These are phyloP conservation scores for Oryzias dopingdopingensis DNA, from an alignment of 2,797 vertebrate genomes.

Conservation along the genomic window DNA sequence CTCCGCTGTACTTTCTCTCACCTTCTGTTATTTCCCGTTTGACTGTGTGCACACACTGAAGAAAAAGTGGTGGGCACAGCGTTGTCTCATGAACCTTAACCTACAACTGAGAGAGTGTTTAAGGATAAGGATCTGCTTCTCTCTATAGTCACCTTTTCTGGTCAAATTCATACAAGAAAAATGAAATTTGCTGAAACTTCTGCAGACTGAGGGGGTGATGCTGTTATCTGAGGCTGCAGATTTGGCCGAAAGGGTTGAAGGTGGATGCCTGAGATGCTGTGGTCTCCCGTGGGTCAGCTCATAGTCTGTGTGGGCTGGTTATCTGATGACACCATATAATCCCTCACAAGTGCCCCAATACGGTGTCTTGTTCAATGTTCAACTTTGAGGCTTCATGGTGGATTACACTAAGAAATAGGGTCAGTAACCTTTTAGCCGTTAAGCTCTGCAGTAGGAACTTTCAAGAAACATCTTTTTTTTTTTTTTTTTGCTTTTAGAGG, in stretches of 20 bases:
- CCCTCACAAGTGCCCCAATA: conserved; percentile 48
- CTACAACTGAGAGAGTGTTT: conserved; percentile 13
- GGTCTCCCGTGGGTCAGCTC: conserved; percentile 45
- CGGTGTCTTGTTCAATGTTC: conserved; percentile 39
- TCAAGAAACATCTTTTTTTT: conserved; percentile 19
- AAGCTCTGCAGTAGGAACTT: conserved; percentile 33
- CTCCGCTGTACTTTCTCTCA: conserved; percentile 56
- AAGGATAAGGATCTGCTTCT: conserved; percentile 52
- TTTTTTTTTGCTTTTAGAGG: conserved; percentile 10
- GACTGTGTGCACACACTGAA: conserved; percentile 1
- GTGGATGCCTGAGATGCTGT: conserved; percentile 43
- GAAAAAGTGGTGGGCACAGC: conserved; percentile 4
- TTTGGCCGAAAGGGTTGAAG: conserved; percentile 47
- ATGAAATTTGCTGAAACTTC: conserved; percentile 21
- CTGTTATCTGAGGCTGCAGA: conserved; percentile 61
- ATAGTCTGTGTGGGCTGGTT: conserved; percentile 46
- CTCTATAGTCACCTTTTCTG: conserved; percentile 25
- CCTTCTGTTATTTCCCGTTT: conserved; percentile 40
- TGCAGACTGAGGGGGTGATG: conserved; percentile 12
- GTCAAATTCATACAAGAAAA: conserved; percentile 33
- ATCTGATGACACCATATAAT: conserved; percentile 69
- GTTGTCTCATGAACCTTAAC: conserved; percentile 45
- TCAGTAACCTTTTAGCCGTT: conserved; percentile 44
- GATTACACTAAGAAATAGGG: conserved; percentile 56
- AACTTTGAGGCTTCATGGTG: conserved; percentile 55